Conservation (phyloP, 2,797 vertebrate species). For the Enteromius argenteus region DNA sequence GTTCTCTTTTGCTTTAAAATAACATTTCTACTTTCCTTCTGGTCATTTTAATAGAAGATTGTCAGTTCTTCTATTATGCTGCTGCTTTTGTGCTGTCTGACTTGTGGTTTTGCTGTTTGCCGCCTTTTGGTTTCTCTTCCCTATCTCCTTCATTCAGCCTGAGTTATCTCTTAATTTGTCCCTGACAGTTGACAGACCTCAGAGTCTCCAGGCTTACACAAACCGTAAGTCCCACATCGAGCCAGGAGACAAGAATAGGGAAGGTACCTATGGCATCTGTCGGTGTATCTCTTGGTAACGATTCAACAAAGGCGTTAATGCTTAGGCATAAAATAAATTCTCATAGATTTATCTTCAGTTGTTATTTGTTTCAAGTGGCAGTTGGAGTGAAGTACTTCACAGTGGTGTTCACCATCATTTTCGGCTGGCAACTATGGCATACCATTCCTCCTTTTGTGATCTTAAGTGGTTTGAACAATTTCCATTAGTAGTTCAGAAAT, state of each 20-base stretch:
- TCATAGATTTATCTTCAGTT: constrained; percentile 16
- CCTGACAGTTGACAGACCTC: constrained; percentile 71
- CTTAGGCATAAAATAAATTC: not conserved
- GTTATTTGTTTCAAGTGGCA: constrained; percentile 15
- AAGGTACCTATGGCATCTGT: constrained; percentile 55
- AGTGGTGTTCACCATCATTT: constrained; percentile 2
- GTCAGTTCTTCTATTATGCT: constrained; percentile 26
- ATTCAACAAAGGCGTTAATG: constrained; percentile 11
- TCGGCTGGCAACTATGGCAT: constrained; percentile 1
- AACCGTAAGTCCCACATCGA: constrained; percentile 45
- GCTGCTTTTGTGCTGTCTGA: constrained; percentile 25
- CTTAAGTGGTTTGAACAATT: constrained; percentile 8
- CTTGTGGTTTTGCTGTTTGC: constrained; percentile 39
- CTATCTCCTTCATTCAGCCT: constrained; percentile 51
- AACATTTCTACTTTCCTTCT: constrained; percentile 38
- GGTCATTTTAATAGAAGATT: constrained; percentile 47
- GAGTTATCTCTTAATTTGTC: constrained; percentile 61
- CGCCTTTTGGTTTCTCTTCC: constrained; percentile 23
- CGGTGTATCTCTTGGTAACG: constrained; percentile 37
- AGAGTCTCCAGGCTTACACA: constrained; percentile 60
- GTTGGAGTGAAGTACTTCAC: constrained; percentile 14
- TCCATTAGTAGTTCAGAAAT: not conserved
- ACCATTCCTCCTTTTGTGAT: constrained; percentile 3
- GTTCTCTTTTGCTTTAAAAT: constrained; percentile 23
- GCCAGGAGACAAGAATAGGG: constrained; percentile 51